Conservation (phyloP, 1,140 invertebrate species). For the Aphelenchoides besseyi region DNA sequence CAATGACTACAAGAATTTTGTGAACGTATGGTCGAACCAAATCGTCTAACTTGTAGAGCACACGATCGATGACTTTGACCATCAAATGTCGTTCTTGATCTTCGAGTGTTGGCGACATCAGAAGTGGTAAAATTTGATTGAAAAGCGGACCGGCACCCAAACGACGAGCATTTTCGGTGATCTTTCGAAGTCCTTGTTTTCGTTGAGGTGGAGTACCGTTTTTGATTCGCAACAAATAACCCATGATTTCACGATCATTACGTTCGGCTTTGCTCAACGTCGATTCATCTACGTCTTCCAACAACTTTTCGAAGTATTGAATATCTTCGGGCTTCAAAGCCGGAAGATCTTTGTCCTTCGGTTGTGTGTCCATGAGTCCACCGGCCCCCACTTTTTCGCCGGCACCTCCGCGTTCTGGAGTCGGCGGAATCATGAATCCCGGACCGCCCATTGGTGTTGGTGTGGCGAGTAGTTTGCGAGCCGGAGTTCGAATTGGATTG, state of each 20-base stretch:
- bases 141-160: conserved; percentile 97
- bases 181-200: conserved; percentile 83
- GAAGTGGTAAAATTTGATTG: conserved; percentile 93
- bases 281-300: conserved; percentile 96
- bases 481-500: conserved; percentile 92
- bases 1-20: conserved; percentile 95
- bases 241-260: conserved; percentile 99
- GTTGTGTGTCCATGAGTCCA: conserved; percentile 89
- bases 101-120: conserved; percentile 98
- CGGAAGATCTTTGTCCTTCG: conserved; percentile 86
- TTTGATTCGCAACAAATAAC: conserved; percentile 93
- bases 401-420: conserved; percentile 63
- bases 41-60: conserved; percentile 97
- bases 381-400: conserved; percentile 56
- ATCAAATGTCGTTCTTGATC: conserved; percentile 97
- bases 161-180: conserved; percentile 95
- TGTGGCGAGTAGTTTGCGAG: conserved; percentile 90
- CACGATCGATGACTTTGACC: conserved; percentile 98
- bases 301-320: conserved; percentile 97
- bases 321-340: conserved; percentile 99
- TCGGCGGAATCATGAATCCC: conserved; percentile 88
- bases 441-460: conserved; percentile 88
- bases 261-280: conserved; percentile 88
- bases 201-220: conserved; percentile 99
- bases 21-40: conserved; percentile 97